Evolutionary conservation across 2,888 invertebrate genomes (phyloP).

Genomic region (Branchipolynoe longqiensis): DNA sequence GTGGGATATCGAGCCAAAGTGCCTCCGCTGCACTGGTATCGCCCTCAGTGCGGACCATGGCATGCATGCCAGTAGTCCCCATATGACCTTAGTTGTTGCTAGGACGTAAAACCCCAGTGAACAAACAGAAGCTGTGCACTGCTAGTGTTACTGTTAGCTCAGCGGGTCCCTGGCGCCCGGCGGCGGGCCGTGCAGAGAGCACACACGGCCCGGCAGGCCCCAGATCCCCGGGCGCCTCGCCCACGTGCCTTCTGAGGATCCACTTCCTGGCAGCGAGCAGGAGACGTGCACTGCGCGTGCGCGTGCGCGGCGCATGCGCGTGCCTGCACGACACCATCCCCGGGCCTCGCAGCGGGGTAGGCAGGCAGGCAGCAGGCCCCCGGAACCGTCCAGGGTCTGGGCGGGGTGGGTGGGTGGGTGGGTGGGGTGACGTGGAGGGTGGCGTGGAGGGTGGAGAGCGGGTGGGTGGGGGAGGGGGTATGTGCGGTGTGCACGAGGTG

Average conservation of each 20-base stretch:
- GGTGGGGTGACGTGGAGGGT: not conserved
- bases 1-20: too few species aligned
- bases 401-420: not conserved
- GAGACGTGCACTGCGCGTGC: conserved; percentile 36
- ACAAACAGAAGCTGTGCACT: too few species aligned
- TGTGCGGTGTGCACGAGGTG: not conserved
- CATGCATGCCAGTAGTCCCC: too few species aligned
- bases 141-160: not conserved
- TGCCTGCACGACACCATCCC: conserved; percentile 37
- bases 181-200: not conserved
- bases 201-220: not conserved
- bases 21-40: too few species aligned
- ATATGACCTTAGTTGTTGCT: too few species aligned
- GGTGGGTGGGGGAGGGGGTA: not conserved
- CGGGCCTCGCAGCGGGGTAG: not conserved
- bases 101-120: too few species aligned
- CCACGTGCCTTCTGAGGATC: conserved; percentile 18
- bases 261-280: not conserved
- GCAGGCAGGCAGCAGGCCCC: not conserved
- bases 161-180: not conserved
- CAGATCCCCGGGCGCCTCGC: not conserved
- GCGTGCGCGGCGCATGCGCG: too few species aligned
- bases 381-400: not conserved
- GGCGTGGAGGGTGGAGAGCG: not conserved
- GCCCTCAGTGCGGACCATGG: too few species aligned